These are phyloP conservation scores for Rhingia campestris DNA, from an alignment of 2,888 invertebrate genomes.

Conservation along the genomic window DNA sequence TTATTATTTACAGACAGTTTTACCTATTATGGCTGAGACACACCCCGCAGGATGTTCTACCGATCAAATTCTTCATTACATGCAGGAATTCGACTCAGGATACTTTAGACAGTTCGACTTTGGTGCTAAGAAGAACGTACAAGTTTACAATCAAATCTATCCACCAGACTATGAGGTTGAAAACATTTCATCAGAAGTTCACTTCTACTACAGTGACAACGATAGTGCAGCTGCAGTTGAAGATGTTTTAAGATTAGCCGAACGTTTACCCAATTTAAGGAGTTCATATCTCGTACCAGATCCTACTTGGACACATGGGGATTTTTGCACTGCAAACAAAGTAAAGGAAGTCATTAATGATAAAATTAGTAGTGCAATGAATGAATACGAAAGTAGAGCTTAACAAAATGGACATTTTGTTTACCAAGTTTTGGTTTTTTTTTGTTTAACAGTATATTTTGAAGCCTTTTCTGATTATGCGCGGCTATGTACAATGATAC, in stretches of 20 bases:
- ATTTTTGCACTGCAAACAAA: conserved; percentile 75
- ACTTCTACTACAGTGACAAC: conserved; percentile 78
- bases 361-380: conserved; percentile 14
- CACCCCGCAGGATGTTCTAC: conserved; percentile 79
- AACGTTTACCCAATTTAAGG: conserved; percentile 75
- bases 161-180: conserved; percentile 78
- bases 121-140: conserved; percentile 77
- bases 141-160: conserved; percentile 73
- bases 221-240: conserved; percentile 77
- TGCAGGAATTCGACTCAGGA: conserved; percentile 77
- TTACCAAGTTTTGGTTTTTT: neutral
- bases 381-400: neutral
- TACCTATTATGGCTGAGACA: conserved; percentile 77
- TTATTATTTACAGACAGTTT: conserved; percentile 74
- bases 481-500: no score
- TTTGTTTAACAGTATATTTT: no score
- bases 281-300: conserved; percentile 76
- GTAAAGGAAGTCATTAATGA: conserved; percentile 76
- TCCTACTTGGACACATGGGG: conserved; percentile 76
- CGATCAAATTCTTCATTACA: conserved; percentile 78
- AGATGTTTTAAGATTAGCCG: conserved; percentile 76
- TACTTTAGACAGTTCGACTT: conserved; percentile 77
- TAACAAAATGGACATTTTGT: neutral
- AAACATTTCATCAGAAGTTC: conserved; percentile 75
- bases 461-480: no score